Evolutionary conservation across 53 echinoderm and acorn worm species (phyloP), one percentile per base, ranked within the genome.

Genomic region (Temnopleurus reevesii): DNA sequence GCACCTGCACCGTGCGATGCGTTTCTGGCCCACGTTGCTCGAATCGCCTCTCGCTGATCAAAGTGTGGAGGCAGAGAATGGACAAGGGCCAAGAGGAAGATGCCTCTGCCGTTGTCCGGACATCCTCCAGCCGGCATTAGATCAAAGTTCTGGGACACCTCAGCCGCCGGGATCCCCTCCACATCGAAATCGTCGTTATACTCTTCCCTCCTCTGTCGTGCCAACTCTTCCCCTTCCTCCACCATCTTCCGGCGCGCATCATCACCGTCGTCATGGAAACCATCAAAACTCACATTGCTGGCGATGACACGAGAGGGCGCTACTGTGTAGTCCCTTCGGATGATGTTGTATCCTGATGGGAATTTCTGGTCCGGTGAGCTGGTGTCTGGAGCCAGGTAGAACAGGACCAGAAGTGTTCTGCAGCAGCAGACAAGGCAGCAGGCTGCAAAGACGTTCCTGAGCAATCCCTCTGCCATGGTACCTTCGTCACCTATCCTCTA

Each of bases 31-130:
- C 92, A 96, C 13, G 97, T 91, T 2, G 77, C 84, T 5, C 97
- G 89, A 28, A 95, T 92, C 2, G 95, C 97, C 26, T 89, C 55
- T 21, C 97, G 65, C 57, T 95, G 92, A 12, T 33, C 49, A n/a
- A 25, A 83, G 29, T 91, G 91, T 34, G 90, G 83, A 1, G 97
- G 97, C 2, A 92, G 57, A 4, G 95, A 90, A 46, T 93, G 89
- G 0, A 96, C 91, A n/a, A 95, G 77, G 30, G 91, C 63, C 24
- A 94, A 55, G 23, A 96, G 58, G 49, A 91, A 90, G 53, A 93
- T 87, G 2, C 63, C 90, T 23, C 57, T 30, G 10, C 90, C 90
- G 8, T 29, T 82, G 12, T 86, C 63, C 18, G 88, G 91, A 55
- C 94, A 93, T 3, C 65, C 77, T 21, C 85, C 65, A 8, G 89